Evolutionary conservation across 2,888 invertebrate genomes (phyloP).

Genomic region (Drosophila niveifrons): DNA sequence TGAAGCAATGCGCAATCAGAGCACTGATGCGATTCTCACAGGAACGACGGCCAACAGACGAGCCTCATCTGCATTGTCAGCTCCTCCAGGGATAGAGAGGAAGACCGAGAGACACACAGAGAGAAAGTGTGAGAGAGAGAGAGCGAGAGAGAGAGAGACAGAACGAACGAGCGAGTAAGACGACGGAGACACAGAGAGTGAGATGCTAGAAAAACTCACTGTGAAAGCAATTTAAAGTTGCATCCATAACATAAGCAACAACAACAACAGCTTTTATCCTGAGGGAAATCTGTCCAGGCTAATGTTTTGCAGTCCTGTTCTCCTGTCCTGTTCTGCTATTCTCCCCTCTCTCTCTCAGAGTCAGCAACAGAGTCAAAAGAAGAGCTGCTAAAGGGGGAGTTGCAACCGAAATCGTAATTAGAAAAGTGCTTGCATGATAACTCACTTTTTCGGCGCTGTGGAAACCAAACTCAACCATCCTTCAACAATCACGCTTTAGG

Average conservation of each 20-base stretch:
- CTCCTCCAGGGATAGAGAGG: conserved; percentile 19
- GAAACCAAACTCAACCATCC: conserved; percentile 21
- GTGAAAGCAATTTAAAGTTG: conserved; percentile 79
- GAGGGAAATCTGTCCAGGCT: conserved; percentile 75
- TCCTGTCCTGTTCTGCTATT: conserved; percentile 23
- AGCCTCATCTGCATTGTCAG: conserved; percentile 73
- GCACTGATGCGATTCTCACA: conserved; percentile 77
- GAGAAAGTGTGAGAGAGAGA: background rate
- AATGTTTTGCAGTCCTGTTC: conserved; percentile 60
- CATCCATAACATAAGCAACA: conserved; percentile 76
- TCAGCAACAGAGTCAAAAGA: conserved; percentile 13
- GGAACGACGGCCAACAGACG: conserved; percentile 52
- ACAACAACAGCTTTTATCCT: conserved; percentile 60
- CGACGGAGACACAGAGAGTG: conserved; percentile 4
- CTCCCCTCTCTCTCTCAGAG: conserved; percentile 8
- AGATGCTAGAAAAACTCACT: conserved; percentile 69
- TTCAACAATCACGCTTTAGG: background rate
- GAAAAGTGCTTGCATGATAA: conserved; percentile 79
- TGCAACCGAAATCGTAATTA: conserved; percentile 66
- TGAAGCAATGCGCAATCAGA: conserved; percentile 78
- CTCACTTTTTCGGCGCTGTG: conserved; percentile 62
- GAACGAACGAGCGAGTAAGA: background rate
- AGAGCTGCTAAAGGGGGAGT: conserved; percentile 5
- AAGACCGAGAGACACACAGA: background rate
- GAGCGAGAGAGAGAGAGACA: background rate